phyloP scores from a whole-genome alignment of 2,797 vertebrate genomes.

The Oceanodroma leucorhoa region DNA sequence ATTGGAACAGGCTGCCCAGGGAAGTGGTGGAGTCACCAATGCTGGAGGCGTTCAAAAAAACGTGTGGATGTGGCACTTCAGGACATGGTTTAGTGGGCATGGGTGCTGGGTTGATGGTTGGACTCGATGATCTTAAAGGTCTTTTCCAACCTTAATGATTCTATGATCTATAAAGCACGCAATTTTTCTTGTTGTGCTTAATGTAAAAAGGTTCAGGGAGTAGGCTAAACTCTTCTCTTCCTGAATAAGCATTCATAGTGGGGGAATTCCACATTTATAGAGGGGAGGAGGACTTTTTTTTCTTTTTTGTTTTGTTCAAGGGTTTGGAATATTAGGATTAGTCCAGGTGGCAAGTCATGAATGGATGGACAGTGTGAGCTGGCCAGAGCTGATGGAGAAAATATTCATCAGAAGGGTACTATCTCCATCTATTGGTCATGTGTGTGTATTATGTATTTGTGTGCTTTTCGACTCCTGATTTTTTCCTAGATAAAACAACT shows the following conservation, averaged over 20 bases:
- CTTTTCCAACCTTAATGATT: no score
- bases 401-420: conserved; percentile 37
- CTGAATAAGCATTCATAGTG: neutral
- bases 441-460: neutral
- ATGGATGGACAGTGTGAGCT: conserved; percentile 22
- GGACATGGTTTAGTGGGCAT: no score
- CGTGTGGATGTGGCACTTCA: no score
- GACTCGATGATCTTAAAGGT: no score
- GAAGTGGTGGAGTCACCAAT: no score
- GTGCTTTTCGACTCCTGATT: neutral
- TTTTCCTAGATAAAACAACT: neutral
- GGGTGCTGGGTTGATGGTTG: no score
- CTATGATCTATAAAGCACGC: neutral
- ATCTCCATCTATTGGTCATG: conserved; percentile 50
- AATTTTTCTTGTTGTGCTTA: neutral
- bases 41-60: no score
- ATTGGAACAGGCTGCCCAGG: no score
- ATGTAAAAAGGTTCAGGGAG: neutral
- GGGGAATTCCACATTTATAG: neutral
- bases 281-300: neutral
- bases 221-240: neutral
- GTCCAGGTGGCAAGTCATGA: conserved; percentile 30
- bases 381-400: conserved; percentile 42
- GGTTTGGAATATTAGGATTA: conserved; percentile 46
- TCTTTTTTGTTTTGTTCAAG: conserved; percentile 11